Evolutionary conservation across 2,888 invertebrate species (phyloP).

Genomic region (Phaonia tiefii): DNA sequence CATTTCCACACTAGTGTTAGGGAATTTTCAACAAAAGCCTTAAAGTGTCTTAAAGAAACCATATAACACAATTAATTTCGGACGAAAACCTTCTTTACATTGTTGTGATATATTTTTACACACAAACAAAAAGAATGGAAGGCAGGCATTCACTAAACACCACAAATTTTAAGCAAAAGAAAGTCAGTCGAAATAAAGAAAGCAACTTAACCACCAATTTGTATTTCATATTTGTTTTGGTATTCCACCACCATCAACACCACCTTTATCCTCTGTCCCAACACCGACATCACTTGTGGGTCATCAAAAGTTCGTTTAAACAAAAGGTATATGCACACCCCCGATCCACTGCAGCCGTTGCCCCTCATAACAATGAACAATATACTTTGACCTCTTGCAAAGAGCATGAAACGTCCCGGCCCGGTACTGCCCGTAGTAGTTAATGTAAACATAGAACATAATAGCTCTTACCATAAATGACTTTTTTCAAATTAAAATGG

Average conservation of each 20-base stretch:
- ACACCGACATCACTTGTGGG: too few relatives aligned
- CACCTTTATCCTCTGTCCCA: too few relatives aligned
- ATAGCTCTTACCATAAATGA: conserved; percentile 15
- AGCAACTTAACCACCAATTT: conserved; percentile 4
- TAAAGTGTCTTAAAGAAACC: conserved; percentile 40
- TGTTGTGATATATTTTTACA: conserved; percentile 30
- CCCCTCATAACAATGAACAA: conserved; percentile 17
- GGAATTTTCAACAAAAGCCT: conserved; percentile 29
- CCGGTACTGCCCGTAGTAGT: too few relatives aligned
- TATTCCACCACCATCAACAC: not conserved
- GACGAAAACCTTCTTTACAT: not conserved
- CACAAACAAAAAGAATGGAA: not conserved
- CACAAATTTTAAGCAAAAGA: not conserved
- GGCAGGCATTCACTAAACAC: not conserved
- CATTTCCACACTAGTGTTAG: conserved; percentile 24
- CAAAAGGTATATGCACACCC: conserved; percentile 9
- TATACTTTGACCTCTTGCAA: conserved; percentile 13
- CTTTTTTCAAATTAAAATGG: conserved; percentile 30
- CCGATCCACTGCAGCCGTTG: not conserved
- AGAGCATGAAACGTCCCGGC: too few relatives aligned
- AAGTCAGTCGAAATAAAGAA: not conserved
- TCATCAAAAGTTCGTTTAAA: conserved; percentile 38
- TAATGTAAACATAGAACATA: conserved; percentile 25
- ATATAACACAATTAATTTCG: conserved; percentile 37
- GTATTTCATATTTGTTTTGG: not conserved